Evolutionary conservation across 2,113 vertebrate genomes (phyloP).

Genomic region (Xerus inauris): DNA sequence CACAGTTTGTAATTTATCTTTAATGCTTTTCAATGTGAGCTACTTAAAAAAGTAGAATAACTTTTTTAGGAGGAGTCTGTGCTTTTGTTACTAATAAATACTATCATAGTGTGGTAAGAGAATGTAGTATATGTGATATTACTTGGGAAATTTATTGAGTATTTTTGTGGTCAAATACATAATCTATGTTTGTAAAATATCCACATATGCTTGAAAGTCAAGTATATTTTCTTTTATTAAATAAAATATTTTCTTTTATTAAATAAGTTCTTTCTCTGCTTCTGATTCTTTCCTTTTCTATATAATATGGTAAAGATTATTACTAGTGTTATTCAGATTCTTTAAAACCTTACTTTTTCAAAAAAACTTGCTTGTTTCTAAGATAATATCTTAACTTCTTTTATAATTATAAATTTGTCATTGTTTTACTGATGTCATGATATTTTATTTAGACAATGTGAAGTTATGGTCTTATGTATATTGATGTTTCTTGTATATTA

Average conservation of each 20-base stretch:
- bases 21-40: not conserved
- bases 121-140: not conserved
- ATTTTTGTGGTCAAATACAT: not conserved
- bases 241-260: not conserved
- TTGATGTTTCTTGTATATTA: not conserved
- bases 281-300: not conserved
- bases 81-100: not conserved
- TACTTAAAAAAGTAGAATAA: not conserved
- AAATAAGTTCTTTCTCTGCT: not conserved
- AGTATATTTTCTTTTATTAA: not conserved
- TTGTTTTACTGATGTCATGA: not conserved
- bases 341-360: not conserved
- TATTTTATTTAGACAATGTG: not conserved
- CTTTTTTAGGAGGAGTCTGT: not conserved
- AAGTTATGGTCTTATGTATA: not conserved
- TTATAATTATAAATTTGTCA: not conserved
- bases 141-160: not conserved
- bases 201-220: not conserved
- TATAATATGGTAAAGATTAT: not conserved
- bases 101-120: not conserved
- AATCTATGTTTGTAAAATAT: not conserved
- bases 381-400: not conserved
- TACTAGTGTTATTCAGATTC: not conserved
- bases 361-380: not conserved
- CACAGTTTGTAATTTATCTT: not conserved